Evolutionary conservation across 2,888 invertebrate species (phyloP).

Genomic region (Hirtodrosophila cameraria): DNA sequence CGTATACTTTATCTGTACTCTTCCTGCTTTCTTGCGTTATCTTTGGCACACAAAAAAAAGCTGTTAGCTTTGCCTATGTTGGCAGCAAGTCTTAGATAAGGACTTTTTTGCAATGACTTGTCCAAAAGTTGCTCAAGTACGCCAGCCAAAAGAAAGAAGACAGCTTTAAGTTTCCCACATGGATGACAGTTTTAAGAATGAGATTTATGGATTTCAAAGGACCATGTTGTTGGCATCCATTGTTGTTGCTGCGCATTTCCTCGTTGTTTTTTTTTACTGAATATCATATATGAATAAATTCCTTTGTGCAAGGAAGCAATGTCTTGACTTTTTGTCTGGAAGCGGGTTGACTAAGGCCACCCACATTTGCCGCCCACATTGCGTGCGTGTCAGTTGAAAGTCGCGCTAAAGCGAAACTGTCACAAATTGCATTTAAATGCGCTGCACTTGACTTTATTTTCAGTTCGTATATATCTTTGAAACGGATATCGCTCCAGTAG

Average conservation of each 20-base stretch:
- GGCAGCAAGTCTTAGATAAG: neutral
- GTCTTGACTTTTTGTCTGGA: conserved; percentile 35
- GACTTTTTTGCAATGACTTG: conserved; percentile 10
- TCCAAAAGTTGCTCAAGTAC: conserved; percentile 16
- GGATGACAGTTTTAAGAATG: neutral
- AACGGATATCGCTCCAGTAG: neutral
- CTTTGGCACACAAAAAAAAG: neutral
- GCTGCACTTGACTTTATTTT: conserved; percentile 48
- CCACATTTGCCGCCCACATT: neutral
- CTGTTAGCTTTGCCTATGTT: conserved; percentile 18
- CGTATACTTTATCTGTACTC: conserved; percentile 33
- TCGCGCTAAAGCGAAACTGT: conserved; percentile 52
- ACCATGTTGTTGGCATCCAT: neutral
- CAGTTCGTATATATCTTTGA: neutral
- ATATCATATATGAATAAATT: conserved; percentile 58
- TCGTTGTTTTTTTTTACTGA: too few species aligned
- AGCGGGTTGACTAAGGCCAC: conserved; percentile 15
- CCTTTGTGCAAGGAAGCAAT: conserved; percentile 46
- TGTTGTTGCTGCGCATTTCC: conserved; percentile 8
- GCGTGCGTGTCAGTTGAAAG: conserved; percentile 64
- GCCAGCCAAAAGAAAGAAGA: neutral
- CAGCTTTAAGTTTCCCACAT: conserved; percentile 13
- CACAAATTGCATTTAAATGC: conserved; percentile 73
- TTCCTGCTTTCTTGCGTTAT: neutral
- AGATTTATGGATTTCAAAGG: conserved; percentile 14